Percentiles rank a stretch among this genome's conserved stretches.
Conservation (phyloP, 2,797 vertebrate species). For the Margarornis squamiger region DNA sequence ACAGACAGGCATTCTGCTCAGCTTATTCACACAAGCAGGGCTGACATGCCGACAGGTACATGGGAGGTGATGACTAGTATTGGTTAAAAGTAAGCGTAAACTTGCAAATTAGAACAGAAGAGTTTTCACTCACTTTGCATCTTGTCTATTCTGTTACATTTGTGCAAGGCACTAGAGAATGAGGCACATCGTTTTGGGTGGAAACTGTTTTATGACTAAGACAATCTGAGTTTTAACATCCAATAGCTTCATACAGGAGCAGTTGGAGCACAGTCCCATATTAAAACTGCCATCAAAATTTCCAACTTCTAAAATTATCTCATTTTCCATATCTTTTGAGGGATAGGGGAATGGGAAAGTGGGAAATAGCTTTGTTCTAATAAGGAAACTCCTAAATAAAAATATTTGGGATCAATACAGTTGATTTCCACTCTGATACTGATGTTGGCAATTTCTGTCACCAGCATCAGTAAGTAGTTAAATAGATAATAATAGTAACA, state of each 20-base stretch:
- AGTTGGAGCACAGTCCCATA: background rate
- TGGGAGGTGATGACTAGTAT: background rate
- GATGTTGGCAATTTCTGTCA: background rate
- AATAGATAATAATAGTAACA: background rate
- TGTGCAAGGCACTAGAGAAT: constrained; percentile 55
- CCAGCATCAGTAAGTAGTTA: background rate
- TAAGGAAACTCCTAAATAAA: background rate
- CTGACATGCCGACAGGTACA: background rate
- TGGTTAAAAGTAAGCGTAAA: background rate
- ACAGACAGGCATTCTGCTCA: background rate
- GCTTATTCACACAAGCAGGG: background rate
- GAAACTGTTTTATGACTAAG: background rate
- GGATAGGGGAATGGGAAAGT: background rate
- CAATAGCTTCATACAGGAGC: background rate
- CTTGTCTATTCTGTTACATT: background rate
- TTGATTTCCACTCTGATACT: background rate
- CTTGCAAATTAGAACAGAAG: background rate
- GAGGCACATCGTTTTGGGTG: constrained; percentile 24
- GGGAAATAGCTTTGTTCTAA: background rate
- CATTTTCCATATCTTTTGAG: background rate
- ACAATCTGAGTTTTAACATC: background rate
- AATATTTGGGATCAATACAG: background rate
- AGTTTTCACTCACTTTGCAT: background rate
- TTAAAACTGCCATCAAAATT: background rate
- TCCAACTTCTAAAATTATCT: background rate